These are phyloP conservation scores for Lagopus leucura DNA, from an alignment of 2,113 vertebrate genomes.

Conservation along the genomic window DNA sequence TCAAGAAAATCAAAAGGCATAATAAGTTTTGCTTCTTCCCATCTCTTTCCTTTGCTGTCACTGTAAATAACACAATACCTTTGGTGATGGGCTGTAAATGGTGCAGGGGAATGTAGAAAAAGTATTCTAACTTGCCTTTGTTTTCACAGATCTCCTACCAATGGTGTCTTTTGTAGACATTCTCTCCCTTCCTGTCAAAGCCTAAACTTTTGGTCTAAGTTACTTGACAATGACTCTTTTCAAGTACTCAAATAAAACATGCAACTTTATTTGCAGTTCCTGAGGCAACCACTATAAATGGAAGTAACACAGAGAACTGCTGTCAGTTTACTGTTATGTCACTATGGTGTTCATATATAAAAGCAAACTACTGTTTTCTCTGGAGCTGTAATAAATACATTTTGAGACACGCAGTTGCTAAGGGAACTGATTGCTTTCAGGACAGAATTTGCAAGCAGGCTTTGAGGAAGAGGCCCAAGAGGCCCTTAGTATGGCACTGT, in stretches of 20 bases:
- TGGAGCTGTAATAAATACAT: constrained; percentile 60
- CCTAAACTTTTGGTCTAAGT: constrained; percentile 8
- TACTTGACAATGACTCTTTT: constrained; percentile 47
- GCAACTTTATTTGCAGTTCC: constrained; percentile 66
- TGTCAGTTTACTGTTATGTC: constrained; percentile 73
- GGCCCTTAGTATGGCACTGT: neutral
- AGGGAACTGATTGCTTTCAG: neutral
- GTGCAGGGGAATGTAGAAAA: neutral
- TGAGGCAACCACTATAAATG: constrained; percentile 68
- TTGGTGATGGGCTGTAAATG: neutral
- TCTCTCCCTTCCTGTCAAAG: neutral
- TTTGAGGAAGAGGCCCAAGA: neutral
- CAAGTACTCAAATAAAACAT: constrained; percentile 53
- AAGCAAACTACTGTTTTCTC: constrained; percentile 69
- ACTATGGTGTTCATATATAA: constrained; percentile 72
- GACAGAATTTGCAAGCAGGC: neutral
- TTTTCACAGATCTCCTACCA: neutral
- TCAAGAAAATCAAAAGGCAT: neutral
- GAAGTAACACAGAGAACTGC: constrained; percentile 54
- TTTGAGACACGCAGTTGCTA: constrained; percentile 65
- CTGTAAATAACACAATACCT: neutral
- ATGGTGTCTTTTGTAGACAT: neutral
- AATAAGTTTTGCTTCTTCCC: neutral
- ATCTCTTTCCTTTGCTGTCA: neutral
- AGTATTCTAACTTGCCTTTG: neutral